A percentile compares a stretch with the other conserved stretches of the same genome.
Evolutionary conservation across 2,888 invertebrate species (phyloP).

Genomic region (Amiota minor): DNA sequence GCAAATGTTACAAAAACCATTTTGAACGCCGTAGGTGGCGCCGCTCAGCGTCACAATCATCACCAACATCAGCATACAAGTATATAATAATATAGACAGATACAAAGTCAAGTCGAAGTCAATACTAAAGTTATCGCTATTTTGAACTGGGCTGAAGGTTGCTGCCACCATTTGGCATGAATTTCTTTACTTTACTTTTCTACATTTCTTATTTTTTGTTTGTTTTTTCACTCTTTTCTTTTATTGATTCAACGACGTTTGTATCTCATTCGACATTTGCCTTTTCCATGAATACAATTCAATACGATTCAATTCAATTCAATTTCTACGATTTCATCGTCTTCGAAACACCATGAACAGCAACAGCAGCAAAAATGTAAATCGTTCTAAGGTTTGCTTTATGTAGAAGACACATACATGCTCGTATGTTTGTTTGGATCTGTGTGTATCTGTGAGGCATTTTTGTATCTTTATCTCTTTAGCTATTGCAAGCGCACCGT

Average conservation of each 20-base stretch:
- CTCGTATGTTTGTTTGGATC: neutral
- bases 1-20: too few relatives aligned
- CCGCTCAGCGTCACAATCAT: too few relatives aligned
- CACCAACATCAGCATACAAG: too few relatives aligned
- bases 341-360: too few relatives aligned
- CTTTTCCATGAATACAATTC: constrained; percentile 48
- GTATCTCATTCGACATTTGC: constrained; percentile 14
- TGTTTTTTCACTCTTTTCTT: neutral
- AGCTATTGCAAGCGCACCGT: neutral
- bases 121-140: too few relatives aligned
- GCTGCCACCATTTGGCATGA: neutral
- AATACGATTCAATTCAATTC: constrained; percentile 52
- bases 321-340: constrained; percentile 64
- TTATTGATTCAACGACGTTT: neutral
- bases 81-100: too few relatives aligned
- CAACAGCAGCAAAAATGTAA: neutral
- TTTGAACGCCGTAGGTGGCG: too few relatives aligned
- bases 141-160: too few relatives aligned
- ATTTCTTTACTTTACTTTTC: constrained; percentile 2
- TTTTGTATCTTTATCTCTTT: constrained; percentile 16
- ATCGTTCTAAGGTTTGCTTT: neutral
- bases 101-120: too few relatives aligned
- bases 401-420: too few relatives aligned
- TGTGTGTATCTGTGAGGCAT: neutral
- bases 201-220: neutral